Evolutionary conservation across 2,888 invertebrate genomes (phyloP).

Genomic region (Polietes domitor): DNA sequence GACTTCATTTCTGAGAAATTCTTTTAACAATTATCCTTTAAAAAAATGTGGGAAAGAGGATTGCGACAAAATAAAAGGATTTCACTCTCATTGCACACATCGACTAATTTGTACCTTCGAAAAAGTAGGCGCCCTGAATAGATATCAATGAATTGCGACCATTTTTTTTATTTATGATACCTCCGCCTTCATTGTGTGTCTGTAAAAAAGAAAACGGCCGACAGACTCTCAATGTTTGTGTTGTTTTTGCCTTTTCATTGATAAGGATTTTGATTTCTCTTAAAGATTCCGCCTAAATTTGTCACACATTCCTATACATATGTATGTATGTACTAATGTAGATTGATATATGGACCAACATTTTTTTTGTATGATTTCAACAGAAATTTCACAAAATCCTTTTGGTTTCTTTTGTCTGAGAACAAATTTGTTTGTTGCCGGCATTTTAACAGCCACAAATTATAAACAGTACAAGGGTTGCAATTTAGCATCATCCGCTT

Average conservation of each 20-base stretch:
- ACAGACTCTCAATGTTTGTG: neutral
- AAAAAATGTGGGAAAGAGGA: neutral
- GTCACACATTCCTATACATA: neutral
- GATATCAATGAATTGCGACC: neutral
- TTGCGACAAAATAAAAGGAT: neutral
- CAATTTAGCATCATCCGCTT: constrained; percentile 25
- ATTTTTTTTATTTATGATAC: constrained; percentile 10
- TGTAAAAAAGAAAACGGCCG: neutral
- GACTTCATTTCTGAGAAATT: constrained; percentile 14
- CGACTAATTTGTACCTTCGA: neutral
- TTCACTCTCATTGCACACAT: neutral
- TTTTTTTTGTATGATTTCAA: neutral
- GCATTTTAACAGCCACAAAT: constrained; percentile 8
- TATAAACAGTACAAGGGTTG: constrained; percentile 51
- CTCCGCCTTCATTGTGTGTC: neutral
- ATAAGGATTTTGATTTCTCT: neutral
- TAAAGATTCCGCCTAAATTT: neutral
- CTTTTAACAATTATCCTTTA: constrained; percentile 4
- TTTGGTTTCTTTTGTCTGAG: neutral
- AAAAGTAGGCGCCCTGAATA: constrained; percentile 13
- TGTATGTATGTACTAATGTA: neutral
- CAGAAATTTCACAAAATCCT: neutral
- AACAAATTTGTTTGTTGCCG: neutral
- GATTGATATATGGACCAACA: neutral
- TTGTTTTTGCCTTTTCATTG: neutral